Base-by-base conservation (phyloP, 2,113 vertebrate genomes). In the Nymphicus hollandicus region DNA sequence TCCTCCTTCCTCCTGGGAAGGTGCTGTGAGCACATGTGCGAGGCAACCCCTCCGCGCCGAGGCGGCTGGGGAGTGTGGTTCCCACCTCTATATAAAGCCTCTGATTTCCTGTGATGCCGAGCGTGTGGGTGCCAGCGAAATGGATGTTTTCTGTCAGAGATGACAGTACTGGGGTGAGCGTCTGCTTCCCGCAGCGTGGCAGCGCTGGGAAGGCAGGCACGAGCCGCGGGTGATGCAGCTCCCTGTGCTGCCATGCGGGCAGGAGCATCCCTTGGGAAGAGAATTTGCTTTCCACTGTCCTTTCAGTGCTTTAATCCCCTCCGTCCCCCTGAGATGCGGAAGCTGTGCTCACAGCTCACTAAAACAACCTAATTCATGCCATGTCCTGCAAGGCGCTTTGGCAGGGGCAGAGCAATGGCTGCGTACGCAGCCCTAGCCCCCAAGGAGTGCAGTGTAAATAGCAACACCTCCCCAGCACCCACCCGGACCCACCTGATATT, bases 51-150 rank as follows among this genome's bases (percentile, higher is more conserved):
- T 80, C 70, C 10, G 52, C 27, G 24, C 41, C 15, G 20, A 91
- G 86, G 91, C 4, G 64, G 83, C 78, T 61, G 24, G 6, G 86
- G 87, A 89, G 80, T 11, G 86, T 55, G 78, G 39, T 91, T 85
- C 86, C 93, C 93, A 93, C 83, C 92, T 88, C 83, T 94, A 74
- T 49, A 88, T 52, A 81, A 88, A 87, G 93, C 23, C 69, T 47
- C 49, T 4, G 6, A 29, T 79, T 95, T 93, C 93, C 91, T 74
- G 88, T 41, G 47, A n/a, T 86, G 92, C 86, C 17, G 50, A 73
- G 49, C 8, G 28, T 15, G 86, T 88, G 93, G 93, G 92, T 61
- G 93, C 17, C 39, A 66, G 82, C 2, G 10, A 44, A 83, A 86
- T 58, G 81, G 92, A 77, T 89, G 88, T 86, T 91, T 91, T 81